phyloP scores from a whole-genome alignment of 2,797 vertebrate species.

The Arnoldichthys spilopterus region DNA sequence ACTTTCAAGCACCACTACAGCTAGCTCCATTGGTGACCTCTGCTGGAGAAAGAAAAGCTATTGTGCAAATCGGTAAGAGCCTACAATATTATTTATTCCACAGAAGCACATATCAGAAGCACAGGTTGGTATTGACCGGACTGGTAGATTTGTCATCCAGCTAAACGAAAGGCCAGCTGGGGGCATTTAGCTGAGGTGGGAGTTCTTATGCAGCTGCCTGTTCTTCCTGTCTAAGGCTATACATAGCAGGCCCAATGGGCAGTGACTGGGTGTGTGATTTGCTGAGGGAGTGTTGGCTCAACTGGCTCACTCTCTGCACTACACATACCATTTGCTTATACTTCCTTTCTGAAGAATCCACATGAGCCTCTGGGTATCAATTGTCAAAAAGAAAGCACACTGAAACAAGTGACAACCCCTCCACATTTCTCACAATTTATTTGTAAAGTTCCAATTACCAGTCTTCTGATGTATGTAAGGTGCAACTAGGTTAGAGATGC shows the following conservation, averaged over 20 bases:
- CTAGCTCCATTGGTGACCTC: slow-evolving; percentile 1
- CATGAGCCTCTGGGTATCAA: not conserved
- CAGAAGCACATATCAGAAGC: not conserved
- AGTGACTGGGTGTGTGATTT: not conserved
- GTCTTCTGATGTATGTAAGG: not conserved
- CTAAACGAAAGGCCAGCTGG: not conserved
- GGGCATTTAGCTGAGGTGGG: slow-evolving; percentile 2
- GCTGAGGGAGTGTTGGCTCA: not conserved
- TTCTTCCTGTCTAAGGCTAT: slow-evolving; percentile 29
- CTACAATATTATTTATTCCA: not conserved
- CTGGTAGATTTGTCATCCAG: slow-evolving; percentile 5
- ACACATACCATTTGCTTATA: not conserved
- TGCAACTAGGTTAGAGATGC: not conserved
- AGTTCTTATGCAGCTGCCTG: not conserved
- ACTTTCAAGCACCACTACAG: no score
- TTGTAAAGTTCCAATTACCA: not conserved
- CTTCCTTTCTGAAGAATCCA: not conserved
- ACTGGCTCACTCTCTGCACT: not conserved
- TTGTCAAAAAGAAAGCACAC: not conserved
- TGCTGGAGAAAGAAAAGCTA: not conserved
- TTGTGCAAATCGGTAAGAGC: not conserved
- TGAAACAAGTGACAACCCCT: not conserved
- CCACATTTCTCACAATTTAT: not conserved
- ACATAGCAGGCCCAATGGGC: slow-evolving; percentile 14
- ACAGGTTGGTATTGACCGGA: not conserved